Evolutionary conservation across 1,140 invertebrate genomes (phyloP).

Genomic region (Drosophila dunni): DNA sequence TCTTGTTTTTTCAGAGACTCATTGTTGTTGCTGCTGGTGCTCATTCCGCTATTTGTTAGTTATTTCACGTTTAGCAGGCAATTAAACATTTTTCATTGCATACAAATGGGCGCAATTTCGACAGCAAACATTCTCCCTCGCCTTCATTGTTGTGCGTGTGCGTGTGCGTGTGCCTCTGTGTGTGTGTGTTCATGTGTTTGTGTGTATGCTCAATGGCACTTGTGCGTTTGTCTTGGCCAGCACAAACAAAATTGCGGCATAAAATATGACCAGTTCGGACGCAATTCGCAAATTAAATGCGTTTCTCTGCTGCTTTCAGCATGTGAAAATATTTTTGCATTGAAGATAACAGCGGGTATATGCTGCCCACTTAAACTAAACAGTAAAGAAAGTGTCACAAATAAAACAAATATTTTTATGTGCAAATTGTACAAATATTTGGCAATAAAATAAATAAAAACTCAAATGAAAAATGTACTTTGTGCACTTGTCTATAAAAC

Average conservation of each 20-base stretch:
- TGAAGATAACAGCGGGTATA: constrained; percentile 42
- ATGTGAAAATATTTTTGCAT: constrained; percentile 57
- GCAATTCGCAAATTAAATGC: constrained; percentile 44
- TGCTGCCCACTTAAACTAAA: too few species aligned
- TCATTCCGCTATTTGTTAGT: constrained; percentile 64
- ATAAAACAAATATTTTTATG: too few species aligned
- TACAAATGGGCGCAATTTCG: constrained; percentile 64
- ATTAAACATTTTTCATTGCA: constrained; percentile 82
- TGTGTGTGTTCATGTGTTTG: not conserved
- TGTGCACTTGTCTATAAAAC: not conserved
- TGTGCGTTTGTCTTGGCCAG: constrained; percentile 26
- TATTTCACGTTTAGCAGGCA: constrained; percentile 78
- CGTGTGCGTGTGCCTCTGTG: not conserved
- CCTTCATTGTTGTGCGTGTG: not conserved
- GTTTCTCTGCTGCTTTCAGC: constrained; percentile 38
- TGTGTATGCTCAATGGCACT: constrained; percentile 1
- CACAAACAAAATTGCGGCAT: constrained; percentile 46
- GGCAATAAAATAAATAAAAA: too few species aligned
- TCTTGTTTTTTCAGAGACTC: constrained; percentile 11
- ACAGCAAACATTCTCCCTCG: constrained; percentile 2
- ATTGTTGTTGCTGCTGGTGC: constrained; percentile 20
- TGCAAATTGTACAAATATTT: too few species aligned
- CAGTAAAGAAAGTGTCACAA: too few species aligned
- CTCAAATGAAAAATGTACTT: too few species aligned
- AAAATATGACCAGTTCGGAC: constrained; percentile 59